These are phyloP conservation scores for Cantharis rustica DNA, from an alignment of 2,888 invertebrate genomes.

Conservation along the genomic window DNA sequence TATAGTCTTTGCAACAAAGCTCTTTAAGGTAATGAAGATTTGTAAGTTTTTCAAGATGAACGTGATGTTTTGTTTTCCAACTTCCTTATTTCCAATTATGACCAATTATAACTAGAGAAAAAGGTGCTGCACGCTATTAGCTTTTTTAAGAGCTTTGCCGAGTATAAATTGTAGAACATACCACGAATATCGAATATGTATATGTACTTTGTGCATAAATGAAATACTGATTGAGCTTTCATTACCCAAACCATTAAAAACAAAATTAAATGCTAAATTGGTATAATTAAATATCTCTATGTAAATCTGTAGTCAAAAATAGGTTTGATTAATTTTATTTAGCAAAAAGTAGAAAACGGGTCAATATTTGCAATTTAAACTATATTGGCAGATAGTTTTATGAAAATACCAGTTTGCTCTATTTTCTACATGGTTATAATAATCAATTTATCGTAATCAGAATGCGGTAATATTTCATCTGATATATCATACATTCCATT, in stretches of 20 bases:
- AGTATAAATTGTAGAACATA: background rate
- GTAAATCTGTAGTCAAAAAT: background rate
- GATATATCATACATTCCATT: background rate
- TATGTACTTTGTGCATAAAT: no score
- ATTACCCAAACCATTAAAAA: background rate
- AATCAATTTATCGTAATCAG: background rate
- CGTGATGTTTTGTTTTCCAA: background rate
- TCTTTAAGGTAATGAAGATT: background rate
- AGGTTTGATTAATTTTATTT: background rate
- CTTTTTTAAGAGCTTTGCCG: background rate
- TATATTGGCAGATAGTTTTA: background rate
- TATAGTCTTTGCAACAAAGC: background rate
- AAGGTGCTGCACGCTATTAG: background rate
- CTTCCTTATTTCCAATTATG: conserved; percentile 1
- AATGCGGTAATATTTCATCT: background rate
- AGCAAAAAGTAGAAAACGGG: background rate
- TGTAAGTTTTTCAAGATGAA: background rate
- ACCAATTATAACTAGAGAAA: background rate
- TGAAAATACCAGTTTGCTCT: background rate
- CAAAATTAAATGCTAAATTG: no score
- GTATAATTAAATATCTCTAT: no score
- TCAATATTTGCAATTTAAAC: background rate
- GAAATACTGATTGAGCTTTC: background rate
- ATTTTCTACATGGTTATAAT: background rate
- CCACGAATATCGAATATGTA: background rate